phyloP scores from a whole-genome alignment of 2,888 invertebrate species.

The Calephelis perditalis region DNA sequence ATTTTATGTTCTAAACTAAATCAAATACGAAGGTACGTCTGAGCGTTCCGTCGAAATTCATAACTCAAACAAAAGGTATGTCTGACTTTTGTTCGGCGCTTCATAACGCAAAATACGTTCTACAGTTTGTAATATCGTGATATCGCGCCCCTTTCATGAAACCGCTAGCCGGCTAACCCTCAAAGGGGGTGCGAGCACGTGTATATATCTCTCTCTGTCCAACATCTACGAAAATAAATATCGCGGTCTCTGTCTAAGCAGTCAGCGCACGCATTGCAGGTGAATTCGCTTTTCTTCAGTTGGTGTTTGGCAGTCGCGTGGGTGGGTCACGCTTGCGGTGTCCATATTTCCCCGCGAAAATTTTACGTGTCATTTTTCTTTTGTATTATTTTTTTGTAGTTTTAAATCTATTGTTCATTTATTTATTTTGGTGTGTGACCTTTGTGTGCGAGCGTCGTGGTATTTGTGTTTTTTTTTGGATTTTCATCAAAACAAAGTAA shows the following conservation, averaged over 20 bases:
- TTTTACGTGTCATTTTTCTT: conserved; percentile 43
- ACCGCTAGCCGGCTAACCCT: conserved; percentile 54
- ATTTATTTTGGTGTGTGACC: conserved; percentile 10
- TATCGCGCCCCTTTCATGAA: conserved; percentile 66
- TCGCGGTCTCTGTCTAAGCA: conserved; percentile 41
- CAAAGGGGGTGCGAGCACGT: conserved; percentile 60
- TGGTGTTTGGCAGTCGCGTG: conserved; percentile 50
- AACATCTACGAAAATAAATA: conserved; percentile 25
- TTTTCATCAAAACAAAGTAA: conserved; percentile 9
- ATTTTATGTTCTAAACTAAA: conserved; percentile 8
- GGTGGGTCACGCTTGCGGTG: conserved; percentile 45
- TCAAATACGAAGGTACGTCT: conserved; percentile 4
- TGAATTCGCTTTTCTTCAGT: conserved; percentile 57
- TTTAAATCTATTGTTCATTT: conserved; percentile 1
- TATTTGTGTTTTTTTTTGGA: conserved; percentile 13
- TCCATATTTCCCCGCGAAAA: conserved; percentile 66
- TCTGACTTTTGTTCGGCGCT: conserved; percentile 51
- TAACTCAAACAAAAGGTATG: conserved; percentile 52
- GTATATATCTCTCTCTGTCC: conserved; percentile 46
- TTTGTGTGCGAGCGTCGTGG: conserved; percentile 13
- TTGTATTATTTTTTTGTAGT: conserved; percentile 2
- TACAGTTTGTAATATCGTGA: conserved; percentile 58
- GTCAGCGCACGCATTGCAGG: conserved; percentile 76
- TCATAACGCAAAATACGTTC: conserved; percentile 65
- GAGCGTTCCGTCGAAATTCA: conserved; percentile 37